phyloP scores from a whole-genome alignment of 2,888 invertebrate genomes.

The Netelia virgata region DNA sequence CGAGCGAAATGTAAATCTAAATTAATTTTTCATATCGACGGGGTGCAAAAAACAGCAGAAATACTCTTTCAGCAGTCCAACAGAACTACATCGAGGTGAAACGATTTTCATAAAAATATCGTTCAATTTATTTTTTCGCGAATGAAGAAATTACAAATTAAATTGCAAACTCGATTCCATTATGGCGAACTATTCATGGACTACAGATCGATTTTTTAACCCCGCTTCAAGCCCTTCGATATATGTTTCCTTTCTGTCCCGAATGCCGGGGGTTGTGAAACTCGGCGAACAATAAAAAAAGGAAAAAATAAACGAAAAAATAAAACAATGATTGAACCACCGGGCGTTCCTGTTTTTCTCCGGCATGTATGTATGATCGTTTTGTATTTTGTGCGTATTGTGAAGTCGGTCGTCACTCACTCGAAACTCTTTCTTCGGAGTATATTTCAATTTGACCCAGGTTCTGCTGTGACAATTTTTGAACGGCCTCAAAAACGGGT shows the following conservation, averaged over 20 bases:
- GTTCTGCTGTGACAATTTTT: slow-evolving; percentile 57
- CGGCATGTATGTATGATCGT: background rate
- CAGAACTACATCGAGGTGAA: too few relatives aligned
- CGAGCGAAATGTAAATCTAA: too few relatives aligned
- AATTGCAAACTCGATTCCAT: slow-evolving; percentile 23
- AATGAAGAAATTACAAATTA: slow-evolving; percentile 11
- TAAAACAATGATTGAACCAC: slow-evolving; percentile 57
- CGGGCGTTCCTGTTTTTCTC: slow-evolving; percentile 50
- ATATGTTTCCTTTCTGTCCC: slow-evolving; percentile 45
- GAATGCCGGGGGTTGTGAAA: slow-evolving; percentile 55
- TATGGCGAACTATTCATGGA: slow-evolving; percentile 16
- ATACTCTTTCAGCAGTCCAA: too few relatives aligned
- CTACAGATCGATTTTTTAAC: slow-evolving; percentile 26
- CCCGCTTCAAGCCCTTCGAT: slow-evolving; percentile 20
- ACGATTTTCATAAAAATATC: background rate
- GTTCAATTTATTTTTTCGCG: slow-evolving; percentile 17
- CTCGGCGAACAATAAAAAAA: slow-evolving; percentile 15
- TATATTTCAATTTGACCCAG: slow-evolving; percentile 63
- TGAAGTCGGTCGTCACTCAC: slow-evolving; percentile 64
- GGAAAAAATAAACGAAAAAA: background rate
- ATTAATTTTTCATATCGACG: too few relatives aligned
- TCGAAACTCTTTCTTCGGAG: slow-evolving; percentile 49
- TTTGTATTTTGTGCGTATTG: slow-evolving; percentile 47
- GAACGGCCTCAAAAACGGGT: slow-evolving; percentile 32
- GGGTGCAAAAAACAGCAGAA: too few relatives aligned